Percentiles rank a stretch among this genome's conserved stretches.
Conservation (phyloP, 2,797 vertebrate species). For the Macrochelys suwanniensis region DNA sequence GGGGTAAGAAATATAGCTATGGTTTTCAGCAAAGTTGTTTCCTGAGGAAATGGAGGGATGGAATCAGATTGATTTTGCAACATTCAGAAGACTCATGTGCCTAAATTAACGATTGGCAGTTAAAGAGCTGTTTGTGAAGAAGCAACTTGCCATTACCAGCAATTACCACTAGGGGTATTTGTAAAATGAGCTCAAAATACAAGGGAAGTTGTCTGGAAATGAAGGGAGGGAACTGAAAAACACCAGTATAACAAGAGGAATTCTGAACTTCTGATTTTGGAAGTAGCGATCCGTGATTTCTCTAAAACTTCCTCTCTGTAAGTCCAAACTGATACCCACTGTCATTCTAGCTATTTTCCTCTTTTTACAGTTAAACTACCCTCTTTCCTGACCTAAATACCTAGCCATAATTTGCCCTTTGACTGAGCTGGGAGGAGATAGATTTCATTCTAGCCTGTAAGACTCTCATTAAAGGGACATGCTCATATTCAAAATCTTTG, state of each 20-base stretch:
- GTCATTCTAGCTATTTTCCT: not conserved
- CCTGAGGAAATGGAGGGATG: conserved; percentile 40
- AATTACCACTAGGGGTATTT: not conserved
- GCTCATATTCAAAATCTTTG: not conserved
- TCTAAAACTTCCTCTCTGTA: not conserved
- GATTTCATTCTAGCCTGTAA: not conserved
- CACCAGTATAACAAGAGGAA: not conserved
- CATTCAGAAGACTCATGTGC: not conserved
- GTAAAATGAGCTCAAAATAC: not conserved
- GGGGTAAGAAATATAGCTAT: conserved; percentile 21
- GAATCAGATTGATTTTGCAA: conserved; percentile 21
- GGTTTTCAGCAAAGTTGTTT: conserved; percentile 39
- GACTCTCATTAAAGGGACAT: not conserved
- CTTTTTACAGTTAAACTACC: not conserved
- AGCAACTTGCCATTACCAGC: not conserved
- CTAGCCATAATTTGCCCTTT: not conserved
- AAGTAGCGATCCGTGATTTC: not conserved
- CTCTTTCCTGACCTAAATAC: not conserved
- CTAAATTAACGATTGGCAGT: conserved; percentile 23
- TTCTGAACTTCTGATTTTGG: not conserved
- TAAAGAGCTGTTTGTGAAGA: not conserved
- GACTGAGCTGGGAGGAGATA: not conserved
- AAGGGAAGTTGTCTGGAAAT: not conserved
- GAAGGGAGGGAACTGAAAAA: not conserved
- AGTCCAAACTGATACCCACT: not conserved